Base-by-base conservation (phyloP, 2,113 vertebrate species). In the Toxostoma redivivum region DNA sequence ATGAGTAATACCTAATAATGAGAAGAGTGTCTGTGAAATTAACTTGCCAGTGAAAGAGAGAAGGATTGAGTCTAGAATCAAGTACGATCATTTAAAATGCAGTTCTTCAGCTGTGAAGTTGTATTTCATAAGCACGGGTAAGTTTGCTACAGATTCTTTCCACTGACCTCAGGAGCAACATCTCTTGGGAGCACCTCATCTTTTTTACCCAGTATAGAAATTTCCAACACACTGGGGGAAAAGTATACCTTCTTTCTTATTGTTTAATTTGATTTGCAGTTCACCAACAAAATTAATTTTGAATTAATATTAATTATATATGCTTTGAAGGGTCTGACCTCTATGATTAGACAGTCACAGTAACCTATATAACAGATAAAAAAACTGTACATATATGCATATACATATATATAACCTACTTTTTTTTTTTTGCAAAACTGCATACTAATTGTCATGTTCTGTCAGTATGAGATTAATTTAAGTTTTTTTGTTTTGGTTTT, bases 21-120 rank as follows among this genome's bases (percentile, higher is more conserved):
- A 86, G 56, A 92, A 88, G 89, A 89, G 48, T 72, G 77, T 62
- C 77, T 95, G 42, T 88, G 83, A 95, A 96, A 95, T 92, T 90
- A 95, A 78, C 80, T 64, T 92, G 80, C 72, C 47, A 88, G 33
- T 54, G 38, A 77, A 91, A 64, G 57, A 86, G 22, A 90, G 58
- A 61, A 92, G 28, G 88, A 88, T 51, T 37, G 69, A 88, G 86
- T 91, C 60, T 83, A 17, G 72, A 90, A 88, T 90, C 47, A 88
- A 92, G 91, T 31, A 53, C n/a, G 66, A 67, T 62, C 50, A 88
- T 60, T 86, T 83, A 47, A 81, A 92, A 92, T 83, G 30, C 33
- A 92, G 31, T 5, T 56, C 87, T 83, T 78, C 76, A 81, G 23
- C 47, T 78, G 60, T 83, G 64, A 94, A 92, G 28, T 25, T 86